Conservation (phyloP, 2,113 vertebrate genomes). For the Indicator indicator region DNA sequence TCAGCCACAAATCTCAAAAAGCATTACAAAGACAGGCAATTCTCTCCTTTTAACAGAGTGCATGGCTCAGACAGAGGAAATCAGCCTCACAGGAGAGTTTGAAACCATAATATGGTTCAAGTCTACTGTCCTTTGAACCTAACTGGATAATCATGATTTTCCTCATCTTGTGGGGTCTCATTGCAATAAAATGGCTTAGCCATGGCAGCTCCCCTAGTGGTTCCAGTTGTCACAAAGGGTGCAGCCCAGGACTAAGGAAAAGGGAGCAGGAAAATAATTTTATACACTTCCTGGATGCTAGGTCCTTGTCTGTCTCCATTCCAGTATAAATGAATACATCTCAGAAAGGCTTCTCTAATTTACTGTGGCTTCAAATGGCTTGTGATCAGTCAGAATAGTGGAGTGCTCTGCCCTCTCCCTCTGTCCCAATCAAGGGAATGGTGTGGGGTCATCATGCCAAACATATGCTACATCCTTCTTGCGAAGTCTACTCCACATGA, state of each 20-base stretch:
- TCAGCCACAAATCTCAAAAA: not conserved
- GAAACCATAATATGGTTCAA: not conserved
- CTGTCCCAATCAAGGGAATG: conserved; percentile 5
- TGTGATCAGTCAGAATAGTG: not conserved
- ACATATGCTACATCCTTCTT: conserved; percentile 9
- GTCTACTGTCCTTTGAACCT: not conserved
- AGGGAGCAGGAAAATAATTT: not conserved
- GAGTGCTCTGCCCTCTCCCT: not conserved
- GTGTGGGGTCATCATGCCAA: not conserved
- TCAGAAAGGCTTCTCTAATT: not conserved
- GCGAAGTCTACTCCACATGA: not conserved
- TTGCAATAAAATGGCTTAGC: not conserved
- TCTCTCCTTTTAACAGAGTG: not conserved
- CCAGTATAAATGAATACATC: not conserved
- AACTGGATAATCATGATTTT: not conserved
- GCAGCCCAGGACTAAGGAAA: not conserved
- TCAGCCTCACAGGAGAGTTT: not conserved
- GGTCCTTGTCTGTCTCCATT: not conserved
- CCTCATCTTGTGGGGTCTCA: not conserved
- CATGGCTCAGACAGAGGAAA: not conserved
- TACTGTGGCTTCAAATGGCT: not conserved
- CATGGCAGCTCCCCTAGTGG: not conserved
- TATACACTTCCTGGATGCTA: not conserved
- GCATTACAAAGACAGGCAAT: not conserved
- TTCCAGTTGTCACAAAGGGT: not conserved